These are phyloP conservation scores for Nothobranchius kuhntae DNA, from an alignment of 2,113 vertebrate species.

Conservation along the genomic window DNA sequence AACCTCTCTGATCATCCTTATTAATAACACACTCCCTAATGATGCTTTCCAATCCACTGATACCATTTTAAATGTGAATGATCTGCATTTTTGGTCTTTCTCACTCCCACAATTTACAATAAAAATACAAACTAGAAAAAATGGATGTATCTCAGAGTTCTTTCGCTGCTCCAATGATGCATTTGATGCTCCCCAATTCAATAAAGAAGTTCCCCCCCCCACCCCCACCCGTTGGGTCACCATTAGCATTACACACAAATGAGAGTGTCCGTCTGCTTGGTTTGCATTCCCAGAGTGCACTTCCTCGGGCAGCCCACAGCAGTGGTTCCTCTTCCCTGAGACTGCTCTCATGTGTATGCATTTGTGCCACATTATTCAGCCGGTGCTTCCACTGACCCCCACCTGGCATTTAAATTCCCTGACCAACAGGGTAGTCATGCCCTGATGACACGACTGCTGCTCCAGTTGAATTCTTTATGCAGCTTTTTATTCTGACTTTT, in stretches of 20 bases:
- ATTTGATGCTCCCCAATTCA: slow-evolving; percentile 76
- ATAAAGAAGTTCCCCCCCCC: slow-evolving; percentile 77
- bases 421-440: slow-evolving; percentile 82
- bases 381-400: slow-evolving; percentile 84
- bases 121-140: slow-evolving; percentile 44
- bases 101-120: slow-evolving; percentile 37
- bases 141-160: slow-evolving; percentile 59
- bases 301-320: slow-evolving; percentile 70
- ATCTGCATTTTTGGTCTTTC: not conserved
- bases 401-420: slow-evolving; percentile 86
- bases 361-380: slow-evolving; percentile 85
- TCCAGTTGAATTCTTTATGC: slow-evolving; percentile 81
- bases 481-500: slow-evolving; percentile 60
- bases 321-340: slow-evolving; percentile 45
- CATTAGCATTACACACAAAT: slow-evolving; percentile 76
- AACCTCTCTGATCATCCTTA: slow-evolving; percentile 35
- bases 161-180: slow-evolving; percentile 78
- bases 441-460: slow-evolving; percentile 79
- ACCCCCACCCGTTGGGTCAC: slow-evolving; percentile 75
- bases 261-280: slow-evolving; percentile 78
- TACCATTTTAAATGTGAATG: not conserved
- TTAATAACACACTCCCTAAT: slow-evolving; percentile 26
- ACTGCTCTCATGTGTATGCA: slow-evolving; percentile 82
- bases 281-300: slow-evolving; percentile 76
- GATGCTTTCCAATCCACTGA: slow-evolving; percentile 15